Evolutionary conservation across 1,140 invertebrate genomes (phyloP), one percentile per base, ranked within the genome.

Genomic region (Pogonomyrmex barbatus): DNA sequence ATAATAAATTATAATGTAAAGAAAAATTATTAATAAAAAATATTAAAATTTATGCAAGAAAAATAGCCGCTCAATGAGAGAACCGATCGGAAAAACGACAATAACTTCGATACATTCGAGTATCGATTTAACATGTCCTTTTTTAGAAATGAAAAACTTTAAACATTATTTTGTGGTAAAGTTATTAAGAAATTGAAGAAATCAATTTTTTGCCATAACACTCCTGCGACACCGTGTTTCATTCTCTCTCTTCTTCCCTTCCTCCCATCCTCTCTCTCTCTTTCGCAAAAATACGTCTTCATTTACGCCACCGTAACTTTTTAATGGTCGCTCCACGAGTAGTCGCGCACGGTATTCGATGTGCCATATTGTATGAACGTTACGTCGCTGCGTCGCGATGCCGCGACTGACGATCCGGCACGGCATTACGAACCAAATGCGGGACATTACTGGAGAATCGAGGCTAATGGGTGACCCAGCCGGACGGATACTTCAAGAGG

Each of bases 281-380:
- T 85, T 85, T 70, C 75, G 56, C 81, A 76, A 68, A 89, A 88
- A 90, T 89, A 90, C 75, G 86, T 91, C 90, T 91, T 91, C 88
- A 91, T 91, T 91, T 91, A 89, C 76, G 79, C 86, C 54, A 65
- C 70, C 89, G 87, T 91, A 91, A 91, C 88, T 91, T 90, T 91
- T 91, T 91, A 91, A 91, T 90, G 88, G 90, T 56, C 89, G 67
- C 71, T 54, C 86, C 45, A 42, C 76, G 65, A 87, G 83, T 65
- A 65, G 87, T 45, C 50, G n/a, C 30, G n/a, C 30, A 30, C 36
- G 62, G 71, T 88, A 71, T 87, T 87, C 75, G 86, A 39, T 30
- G 56, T 33, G 54, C n/a, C 47, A 52, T 52, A 17, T n/a, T 86
- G 54, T 70, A 81, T 30, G 54, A 39, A 12, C 24, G 65, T 39